Evolutionary conservation across 2,888 invertebrate genomes (phyloP).

Genomic region (Conus canariensis): DNA sequence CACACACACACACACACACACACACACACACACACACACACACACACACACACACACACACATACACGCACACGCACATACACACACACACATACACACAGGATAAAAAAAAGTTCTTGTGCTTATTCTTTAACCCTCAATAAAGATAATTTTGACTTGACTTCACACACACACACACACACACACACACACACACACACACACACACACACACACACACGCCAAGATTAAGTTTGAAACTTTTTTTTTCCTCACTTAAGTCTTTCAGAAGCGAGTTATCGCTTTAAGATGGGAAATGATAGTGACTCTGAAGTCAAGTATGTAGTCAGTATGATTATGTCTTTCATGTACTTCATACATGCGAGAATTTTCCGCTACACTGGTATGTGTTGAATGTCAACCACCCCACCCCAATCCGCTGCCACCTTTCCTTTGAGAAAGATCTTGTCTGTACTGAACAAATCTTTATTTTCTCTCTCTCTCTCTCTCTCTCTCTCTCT

Average conservation of each 20-base stretch:
- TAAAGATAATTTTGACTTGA: too few species aligned
- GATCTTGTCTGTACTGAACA: too few species aligned
- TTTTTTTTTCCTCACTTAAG: too few species aligned
- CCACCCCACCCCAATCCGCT: too few species aligned
- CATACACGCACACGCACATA: neutral
- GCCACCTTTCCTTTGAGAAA: too few species aligned
- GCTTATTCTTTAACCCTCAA: too few species aligned
- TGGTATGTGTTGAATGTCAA: neutral
- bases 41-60: neutral
- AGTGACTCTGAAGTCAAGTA: too few species aligned
- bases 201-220: too few species aligned
- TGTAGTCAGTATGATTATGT: conserved; percentile 15
- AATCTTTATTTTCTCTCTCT: neutral
- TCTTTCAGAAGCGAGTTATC: neutral
- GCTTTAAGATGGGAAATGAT: too few species aligned
- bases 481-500: conserved; percentile 11
- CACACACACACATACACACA: too few species aligned
- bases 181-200: neutral
- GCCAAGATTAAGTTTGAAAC: too few species aligned
- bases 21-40: neutral
- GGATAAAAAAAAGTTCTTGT: too few species aligned
- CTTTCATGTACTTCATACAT: neutral
- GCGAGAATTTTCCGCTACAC: neutral
- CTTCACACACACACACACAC: neutral
- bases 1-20: neutral